These are phyloP conservation scores for Drosophila bipectinata DNA, from an alignment of 1,140 invertebrate genomes.

Conservation along the genomic window DNA sequence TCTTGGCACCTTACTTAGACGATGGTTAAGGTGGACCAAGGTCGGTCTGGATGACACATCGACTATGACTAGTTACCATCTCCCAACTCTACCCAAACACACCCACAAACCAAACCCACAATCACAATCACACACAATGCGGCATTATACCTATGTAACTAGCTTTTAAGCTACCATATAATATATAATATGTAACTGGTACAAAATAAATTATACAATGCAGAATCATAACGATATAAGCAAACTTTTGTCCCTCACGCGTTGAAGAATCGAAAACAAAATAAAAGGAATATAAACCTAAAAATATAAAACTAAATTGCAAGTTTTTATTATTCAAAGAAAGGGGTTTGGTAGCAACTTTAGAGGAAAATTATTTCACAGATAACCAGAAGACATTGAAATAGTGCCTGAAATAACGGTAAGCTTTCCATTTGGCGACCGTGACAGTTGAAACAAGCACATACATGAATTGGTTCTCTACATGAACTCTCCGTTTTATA, in stretches of 20 bases:
- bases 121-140: slow-evolving; percentile 1
- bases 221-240: slow-evolving; percentile 33
- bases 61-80: background rate
- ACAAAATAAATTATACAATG: slow-evolving; percentile 42
- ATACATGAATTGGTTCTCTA: too few species aligned
- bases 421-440: too few species aligned
- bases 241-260: slow-evolving; percentile 44
- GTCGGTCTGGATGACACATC: background rate
- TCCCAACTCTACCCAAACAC: background rate
- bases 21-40: background rate
- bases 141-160: slow-evolving; percentile 31
- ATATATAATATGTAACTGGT: slow-evolving; percentile 37
- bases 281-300: slow-evolving; percentile 38
- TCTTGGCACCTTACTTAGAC: background rate
- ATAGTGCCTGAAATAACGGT: too few species aligned
- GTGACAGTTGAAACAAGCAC: too few species aligned
- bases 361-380: too few species aligned
- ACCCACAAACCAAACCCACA: background rate
- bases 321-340: background rate
- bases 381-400: too few species aligned
- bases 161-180: slow-evolving; percentile 24
- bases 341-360: too few species aligned
- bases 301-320: slow-evolving; percentile 12
- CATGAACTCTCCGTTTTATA: too few species aligned
- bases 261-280: slow-evolving; percentile 46